These are phyloP conservation scores for Lottia gigantea DNA, from an alignment of 2,888 invertebrate genomes.

Conservation along the genomic window DNA sequence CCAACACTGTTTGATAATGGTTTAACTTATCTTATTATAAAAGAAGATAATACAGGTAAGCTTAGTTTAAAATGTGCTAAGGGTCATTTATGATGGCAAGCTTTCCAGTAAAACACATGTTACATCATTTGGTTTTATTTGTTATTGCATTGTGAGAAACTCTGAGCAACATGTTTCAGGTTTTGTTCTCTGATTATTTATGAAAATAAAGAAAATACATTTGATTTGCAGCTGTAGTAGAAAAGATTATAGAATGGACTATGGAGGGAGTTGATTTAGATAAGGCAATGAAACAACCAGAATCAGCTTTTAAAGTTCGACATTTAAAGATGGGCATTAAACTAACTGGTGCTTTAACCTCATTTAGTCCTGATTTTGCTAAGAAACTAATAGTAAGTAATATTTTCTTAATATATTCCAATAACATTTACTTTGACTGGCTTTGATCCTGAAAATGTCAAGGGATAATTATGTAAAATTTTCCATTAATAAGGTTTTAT, in stretches of 20 bases:
- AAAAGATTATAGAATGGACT: constrained; percentile 71
- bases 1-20: constrained; percentile 59
- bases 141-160: too few species aligned
- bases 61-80: too few species aligned
- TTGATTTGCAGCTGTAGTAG: constrained; percentile 49
- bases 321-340: constrained; percentile 93
- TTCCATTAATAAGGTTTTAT: too few species aligned
- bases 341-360: constrained; percentile 80
- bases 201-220: too few species aligned
- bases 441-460: not conserved
- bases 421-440: not conserved
- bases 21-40: constrained; percentile 56
- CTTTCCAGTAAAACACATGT: too few species aligned
- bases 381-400: constrained; percentile 74
- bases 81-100: too few species aligned
- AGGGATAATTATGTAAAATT: too few species aligned
- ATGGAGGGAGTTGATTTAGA: constrained; percentile 85
- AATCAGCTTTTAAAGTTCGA: constrained; percentile 89
- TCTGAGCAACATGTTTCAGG: too few species aligned
- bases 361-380: constrained; percentile 74
- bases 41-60: constrained; percentile 52
- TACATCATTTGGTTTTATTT: too few species aligned
- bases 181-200: too few species aligned
- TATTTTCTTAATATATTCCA: constrained; percentile 13
- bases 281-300: constrained; percentile 84